Evolutionary conservation across 2,113 vertebrate genomes (phyloP), one percentile per base, ranked within the genome.

Genomic region (Nesoenas mayeri): DNA sequence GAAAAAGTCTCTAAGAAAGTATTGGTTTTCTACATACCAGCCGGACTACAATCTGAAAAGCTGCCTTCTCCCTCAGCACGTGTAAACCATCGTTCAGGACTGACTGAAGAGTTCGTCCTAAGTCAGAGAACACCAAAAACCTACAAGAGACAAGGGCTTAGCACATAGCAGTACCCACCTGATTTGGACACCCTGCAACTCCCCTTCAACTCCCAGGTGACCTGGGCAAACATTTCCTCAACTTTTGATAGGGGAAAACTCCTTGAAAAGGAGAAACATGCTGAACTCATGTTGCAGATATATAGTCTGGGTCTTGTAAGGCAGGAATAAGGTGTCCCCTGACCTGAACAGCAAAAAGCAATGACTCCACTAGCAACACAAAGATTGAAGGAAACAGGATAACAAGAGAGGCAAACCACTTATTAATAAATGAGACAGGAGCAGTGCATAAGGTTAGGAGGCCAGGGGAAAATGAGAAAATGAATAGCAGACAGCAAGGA

Each of bases 101-200:
- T 0, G 98, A 98, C 93, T 98, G 98, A 7, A 99, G 98, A 86
- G 98, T 98, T 56, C 97, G 91, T 16, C 99, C 99, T 95, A 99
- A 98, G 91, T 95, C 93, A 79, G 98, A 97, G 87, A 99, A 98
- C 91, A 99, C 98, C 94, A 99, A 94, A 97, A 99, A 99, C 97
- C 99, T 99, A 64, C 22, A 95, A 93, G 58, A 96, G 50, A 96
- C 14, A 79, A 84, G 18, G 24, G 22, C 10, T 75, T 28, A 78
- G 24, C n/a, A 62, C 1, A 0, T 7, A 71, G 54, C n/a, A 64
- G 42, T 8, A 70, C 26, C 58, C 6, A 31, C 71, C 57, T 5
- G 12, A 6, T 16, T 14, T 56, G 51, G 40, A 71, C 56, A 53
- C 44, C 25, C 65, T 72, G 31, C 31, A 38, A 26, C 15, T 10